Evolutionary conservation across 2,113 vertebrate species (phyloP), one percentile per base, ranked within the genome.

Genomic region (Dipodomys ordii): DNA sequence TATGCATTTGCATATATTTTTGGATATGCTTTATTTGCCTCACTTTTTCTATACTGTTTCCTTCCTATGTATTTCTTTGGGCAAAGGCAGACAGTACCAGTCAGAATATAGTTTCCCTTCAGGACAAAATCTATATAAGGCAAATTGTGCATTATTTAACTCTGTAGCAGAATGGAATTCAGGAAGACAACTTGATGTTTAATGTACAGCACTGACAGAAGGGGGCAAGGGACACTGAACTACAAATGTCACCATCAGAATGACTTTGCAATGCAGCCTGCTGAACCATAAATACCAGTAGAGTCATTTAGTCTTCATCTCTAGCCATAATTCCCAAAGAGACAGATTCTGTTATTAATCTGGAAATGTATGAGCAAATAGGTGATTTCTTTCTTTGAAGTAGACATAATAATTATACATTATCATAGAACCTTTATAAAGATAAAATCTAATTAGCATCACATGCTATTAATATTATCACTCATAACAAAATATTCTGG

Each of bases 401-500:
- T 13, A 84, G 25, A 8, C 6, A 32, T 44, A 53, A 92, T n/a
- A 80, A 85, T 74, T 39, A 74, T 19, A 65, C 20, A 27, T 79
- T 2, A 39, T 67, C 62, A 71, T 39, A 82, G 3, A 62, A 46
- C 8, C 13, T 71, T 92, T 88, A 88, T 46, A 67, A 91, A 97
- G 87, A 80, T 35, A 20, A 84, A 72, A 62, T 73, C 9, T 44
- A 77, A 57, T 64, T 64, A 46, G 35, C 46, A 15, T 28, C 53
- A 91, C n/a, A 8, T 23, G 11, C 7, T 76, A 49, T 92, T 57
- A 95, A 65, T 76, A 77, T 83, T 82, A 68, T 27, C 13, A 83
- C 68, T 81, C 65, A 82, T 12, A 49, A 94, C 28, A 71, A 15
- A 90, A 86, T 77, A 81, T 57, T 81, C 80, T 95, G 39, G 25